phyloP scores from a whole-genome alignment of 2,888 invertebrate species.

The Eristalinus sepulchralis region DNA sequence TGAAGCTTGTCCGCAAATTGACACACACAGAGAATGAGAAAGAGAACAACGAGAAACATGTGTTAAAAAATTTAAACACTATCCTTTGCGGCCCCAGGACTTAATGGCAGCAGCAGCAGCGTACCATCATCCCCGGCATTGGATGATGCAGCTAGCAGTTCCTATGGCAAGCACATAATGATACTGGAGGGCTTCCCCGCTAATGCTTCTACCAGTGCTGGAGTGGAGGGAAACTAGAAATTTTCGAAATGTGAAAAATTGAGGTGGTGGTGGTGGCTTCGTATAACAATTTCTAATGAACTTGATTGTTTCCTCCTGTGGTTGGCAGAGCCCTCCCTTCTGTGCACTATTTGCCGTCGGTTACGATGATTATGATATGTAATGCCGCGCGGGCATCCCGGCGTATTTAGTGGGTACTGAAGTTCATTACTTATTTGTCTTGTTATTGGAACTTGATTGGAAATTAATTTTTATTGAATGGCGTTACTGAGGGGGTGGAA shows the following conservation, averaged over 20 bases:
- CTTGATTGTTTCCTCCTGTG: constrained; percentile 67
- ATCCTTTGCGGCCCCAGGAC: constrained; percentile 63
- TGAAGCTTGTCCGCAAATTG: constrained; percentile 71
- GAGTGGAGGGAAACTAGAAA: neutral
- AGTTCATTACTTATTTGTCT: constrained; percentile 53
- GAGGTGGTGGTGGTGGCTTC: neutral
- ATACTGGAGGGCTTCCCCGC: constrained; percentile 13
- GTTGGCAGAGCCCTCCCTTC: neutral
- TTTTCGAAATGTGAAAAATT: constrained; percentile 61
- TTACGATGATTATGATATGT: constrained; percentile 66
- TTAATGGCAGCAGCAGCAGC: constrained; percentile 38
- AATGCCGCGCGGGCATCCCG: constrained; percentile 20
- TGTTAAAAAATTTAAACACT: constrained; percentile 71
- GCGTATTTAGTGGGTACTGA: constrained; percentile 28
- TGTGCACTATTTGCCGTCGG: constrained; percentile 9
- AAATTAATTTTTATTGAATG: constrained; percentile 58
- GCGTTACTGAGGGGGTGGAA: too few relatives aligned
- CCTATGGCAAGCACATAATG: constrained; percentile 45
- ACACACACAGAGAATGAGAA: constrained; percentile 58
- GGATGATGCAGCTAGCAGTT: neutral
- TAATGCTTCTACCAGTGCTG: neutral
- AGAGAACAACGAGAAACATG: constrained; percentile 56
- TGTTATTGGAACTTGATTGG: constrained; percentile 63
- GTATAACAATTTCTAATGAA: constrained; percentile 68
- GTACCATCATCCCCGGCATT: neutral